Percentiles rank a stretch among this genome's conserved stretches.
These are phyloP conservation scores for Troides oblongomaculatus DNA, from an alignment of 2,888 invertebrate genomes.

Conservation along the genomic window DNA sequence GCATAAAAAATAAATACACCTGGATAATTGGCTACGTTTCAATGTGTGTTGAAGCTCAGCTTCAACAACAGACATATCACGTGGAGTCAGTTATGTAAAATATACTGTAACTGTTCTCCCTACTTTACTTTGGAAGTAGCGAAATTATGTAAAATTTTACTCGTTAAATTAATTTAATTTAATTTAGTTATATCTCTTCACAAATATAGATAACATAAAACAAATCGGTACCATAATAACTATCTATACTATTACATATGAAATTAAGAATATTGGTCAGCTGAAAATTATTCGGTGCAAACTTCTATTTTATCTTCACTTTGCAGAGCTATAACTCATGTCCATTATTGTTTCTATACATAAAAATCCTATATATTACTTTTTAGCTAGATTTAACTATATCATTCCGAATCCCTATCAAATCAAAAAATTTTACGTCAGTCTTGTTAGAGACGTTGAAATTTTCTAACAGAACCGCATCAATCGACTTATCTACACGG, in stretches of 20 bases:
- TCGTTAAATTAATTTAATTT: no score
- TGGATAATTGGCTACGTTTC: no score
- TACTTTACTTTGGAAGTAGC: no score
- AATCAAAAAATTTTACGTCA: neutral
- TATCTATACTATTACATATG: neutral
- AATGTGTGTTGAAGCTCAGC: no score
- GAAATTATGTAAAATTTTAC: no score
- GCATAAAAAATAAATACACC: no score
- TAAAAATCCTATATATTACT: no score
- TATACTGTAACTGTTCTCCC: no score
- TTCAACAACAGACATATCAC: no score
- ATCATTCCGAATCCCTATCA: neutral
- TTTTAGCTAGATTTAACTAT: no score
- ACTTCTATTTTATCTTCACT: neutral
- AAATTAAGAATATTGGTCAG: neutral
- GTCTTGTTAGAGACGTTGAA: neutral
- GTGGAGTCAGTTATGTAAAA: no score
- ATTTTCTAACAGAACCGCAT: neutral
- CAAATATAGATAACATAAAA: neutral
- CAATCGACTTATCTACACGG: neutral
- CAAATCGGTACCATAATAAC: no score
- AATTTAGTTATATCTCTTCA: neutral
- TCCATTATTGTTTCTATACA: neutral
- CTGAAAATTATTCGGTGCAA: neutral
- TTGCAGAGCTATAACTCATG: neutral